Evolutionary conservation across 2,797 vertebrate genomes (phyloP).

Genomic region (Pyrrhura leucotis): DNA sequence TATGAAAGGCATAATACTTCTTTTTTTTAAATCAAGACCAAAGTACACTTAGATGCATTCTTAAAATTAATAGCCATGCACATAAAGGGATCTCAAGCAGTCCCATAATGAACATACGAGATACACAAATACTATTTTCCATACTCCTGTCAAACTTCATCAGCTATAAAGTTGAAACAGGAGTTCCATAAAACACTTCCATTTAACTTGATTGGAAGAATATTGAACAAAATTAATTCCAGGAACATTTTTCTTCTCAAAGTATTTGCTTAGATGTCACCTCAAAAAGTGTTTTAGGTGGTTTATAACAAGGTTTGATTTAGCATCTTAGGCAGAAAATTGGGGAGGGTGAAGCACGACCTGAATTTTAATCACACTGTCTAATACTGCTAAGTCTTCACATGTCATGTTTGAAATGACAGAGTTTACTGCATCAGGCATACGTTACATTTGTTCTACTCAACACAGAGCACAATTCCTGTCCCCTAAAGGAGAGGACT

Average conservation of each 20-base stretch:
- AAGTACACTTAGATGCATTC: neutral
- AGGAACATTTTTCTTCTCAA: constrained; percentile 41
- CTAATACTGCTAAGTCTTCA: neutral
- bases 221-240: constrained; percentile 36
- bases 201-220: constrained; percentile 58
- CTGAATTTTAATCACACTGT: constrained; percentile 64
- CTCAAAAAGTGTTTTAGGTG: constrained; percentile 27
- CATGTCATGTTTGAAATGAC: constrained; percentile 20
- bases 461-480: neutral
- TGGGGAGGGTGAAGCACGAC: neutral
- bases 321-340: constrained; percentile 56
- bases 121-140: constrained; percentile 43
- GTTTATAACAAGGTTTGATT: constrained; percentile 53
- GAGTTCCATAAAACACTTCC: constrained; percentile 44
- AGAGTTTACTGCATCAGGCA: neutral
- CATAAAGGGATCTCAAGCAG: neutral
- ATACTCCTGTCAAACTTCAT: constrained; percentile 21
- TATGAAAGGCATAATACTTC: neutral
- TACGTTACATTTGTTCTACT: neutral
- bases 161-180: constrained; percentile 42
- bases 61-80: neutral
- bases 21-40: neutral
- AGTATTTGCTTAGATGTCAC: constrained; percentile 31
- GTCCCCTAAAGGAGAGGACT: neutral
- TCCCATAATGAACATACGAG: neutral